Evolutionary conservation across 2,888 invertebrate genomes (phyloP), one percentile per base, ranked within the genome.

Genomic region (Chloroclystis v-ata): DNA sequence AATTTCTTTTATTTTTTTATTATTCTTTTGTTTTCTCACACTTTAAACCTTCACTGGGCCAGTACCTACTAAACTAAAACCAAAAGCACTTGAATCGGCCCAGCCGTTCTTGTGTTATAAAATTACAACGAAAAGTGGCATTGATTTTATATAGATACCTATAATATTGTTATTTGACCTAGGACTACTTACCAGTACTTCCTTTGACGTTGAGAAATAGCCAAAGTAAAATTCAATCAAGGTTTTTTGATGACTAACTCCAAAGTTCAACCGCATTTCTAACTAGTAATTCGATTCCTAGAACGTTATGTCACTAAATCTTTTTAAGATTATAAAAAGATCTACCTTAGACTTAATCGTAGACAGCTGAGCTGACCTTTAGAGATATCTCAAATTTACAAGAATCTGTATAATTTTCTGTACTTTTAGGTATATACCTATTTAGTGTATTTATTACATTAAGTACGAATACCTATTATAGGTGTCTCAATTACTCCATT

Each of bases 291-390:
- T 37, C 29, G n/a, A 47, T 54, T 47, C 47, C 32, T 29, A 46
- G 20, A 49, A 26, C 13, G n/a, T 51, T 47, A 46, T 47, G 47
- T 52, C 49, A 46, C 41, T 29, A 9, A 33, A 41, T 26, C 35
- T 20, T 10, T 10, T 8, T 33, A 35, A 10, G 2, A 11, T 16
- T 35, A 20, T n/a, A n/a, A n/a, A 35, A 11, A 11, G 1, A 24
- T 10, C 2, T 35, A 11, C 7, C 10, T n/a, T 24, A 8, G 35
- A 6, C 1, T 35, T 7, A 35, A 9, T 16, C 1, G 14, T 2
- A 14, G 13, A 9, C 13, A 33, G n/a, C 2, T n/a, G 12, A 33
- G n/a, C 2, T n/a, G 12, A 6, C 14, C n/a, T 26, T 26, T 9
- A 26, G 8, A 26, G 8, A 26, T 26, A 9, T 26, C 8, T 24